Evolutionary conservation across 1,140 invertebrate species (phyloP).

Genomic region (Cherax destructor): DNA sequence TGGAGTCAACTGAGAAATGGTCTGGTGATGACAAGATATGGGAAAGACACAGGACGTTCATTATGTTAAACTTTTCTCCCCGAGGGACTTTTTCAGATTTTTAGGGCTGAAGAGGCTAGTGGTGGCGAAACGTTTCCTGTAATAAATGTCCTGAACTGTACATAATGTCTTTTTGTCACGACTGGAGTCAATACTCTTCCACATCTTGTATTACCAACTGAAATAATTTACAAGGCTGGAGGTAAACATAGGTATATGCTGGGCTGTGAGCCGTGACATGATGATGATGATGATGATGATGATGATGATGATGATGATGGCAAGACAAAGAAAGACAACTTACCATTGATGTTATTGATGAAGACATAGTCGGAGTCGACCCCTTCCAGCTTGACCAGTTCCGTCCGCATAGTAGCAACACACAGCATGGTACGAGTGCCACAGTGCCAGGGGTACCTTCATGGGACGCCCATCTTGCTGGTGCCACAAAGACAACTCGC

Average conservation of each 20-base stretch:
- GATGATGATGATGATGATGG: background rate
- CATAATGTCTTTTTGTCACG: no score
- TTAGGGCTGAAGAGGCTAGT: no score
- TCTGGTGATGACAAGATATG: no score
- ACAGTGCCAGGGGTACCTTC: background rate
- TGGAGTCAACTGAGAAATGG: no score
- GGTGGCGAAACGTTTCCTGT: no score
- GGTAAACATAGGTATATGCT: background rate
- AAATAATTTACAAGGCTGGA: no score
- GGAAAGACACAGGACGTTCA: no score
- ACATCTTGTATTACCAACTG: no score
- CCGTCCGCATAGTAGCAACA: constrained; percentile 45
- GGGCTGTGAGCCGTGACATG: background rate
- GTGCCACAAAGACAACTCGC: background rate
- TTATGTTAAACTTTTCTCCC: no score
- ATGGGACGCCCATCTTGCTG: background rate
- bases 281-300: background rate
- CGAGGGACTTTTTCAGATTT: no score
- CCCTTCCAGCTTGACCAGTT: constrained; percentile 45
- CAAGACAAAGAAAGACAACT: background rate
- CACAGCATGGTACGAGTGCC: constrained; percentile 25
- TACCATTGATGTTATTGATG: constrained; percentile 57
- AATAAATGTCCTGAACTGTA: no score
- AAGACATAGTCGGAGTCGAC: constrained; percentile 44
- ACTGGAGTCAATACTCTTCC: no score